Percentiles rank a stretch among this genome's conserved stretches.
Evolutionary conservation across 2,797 vertebrate genomes (phyloP).

Genomic region (Takifugu ocellatus): DNA sequence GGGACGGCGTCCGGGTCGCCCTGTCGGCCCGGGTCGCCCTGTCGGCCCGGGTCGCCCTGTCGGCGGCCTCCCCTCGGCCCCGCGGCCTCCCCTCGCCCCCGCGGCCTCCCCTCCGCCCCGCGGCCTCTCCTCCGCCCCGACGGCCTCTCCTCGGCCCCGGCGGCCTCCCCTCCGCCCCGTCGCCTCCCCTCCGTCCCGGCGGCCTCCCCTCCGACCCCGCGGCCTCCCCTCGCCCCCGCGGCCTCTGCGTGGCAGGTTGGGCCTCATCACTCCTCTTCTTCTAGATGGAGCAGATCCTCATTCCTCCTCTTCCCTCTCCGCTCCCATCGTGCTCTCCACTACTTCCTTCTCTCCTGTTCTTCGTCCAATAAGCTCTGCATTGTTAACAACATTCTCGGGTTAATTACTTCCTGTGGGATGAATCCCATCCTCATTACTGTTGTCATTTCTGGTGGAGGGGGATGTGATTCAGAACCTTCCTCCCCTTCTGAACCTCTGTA

Average conservation of each 20-base stretch:
- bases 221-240: constrained; percentile 2
- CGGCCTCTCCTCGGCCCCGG: no score
- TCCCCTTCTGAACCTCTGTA: background rate
- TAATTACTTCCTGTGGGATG: constrained; percentile 35
- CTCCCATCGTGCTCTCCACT: no score
- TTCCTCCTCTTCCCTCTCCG: background rate
- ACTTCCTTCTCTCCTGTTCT: constrained; percentile 4
- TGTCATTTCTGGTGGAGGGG: constrained; percentile 17
- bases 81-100: no score
- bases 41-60: background rate
- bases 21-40: constrained; percentile 12
- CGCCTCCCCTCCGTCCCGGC: no score
- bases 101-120: no score
- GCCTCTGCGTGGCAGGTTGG: constrained; percentile 18
- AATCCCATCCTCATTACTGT: constrained; percentile 34
- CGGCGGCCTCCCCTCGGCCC: no score
- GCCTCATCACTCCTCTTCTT: constrained; percentile 19
- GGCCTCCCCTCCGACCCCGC: no score
- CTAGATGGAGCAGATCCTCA: background rate
- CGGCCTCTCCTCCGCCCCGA: no score
- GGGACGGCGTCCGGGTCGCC: constrained; percentile 21
- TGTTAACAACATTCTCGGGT: constrained; percentile 42
- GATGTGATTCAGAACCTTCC: constrained; percentile 25
- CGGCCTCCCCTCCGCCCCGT: no score
- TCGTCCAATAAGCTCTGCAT: constrained; percentile 21